A percentile compares a stretch with the other conserved stretches of the same genome.
Evolutionary conservation across 2,113 vertebrate genomes (phyloP).

Genomic region (Aleadryas rufinucha): DNA sequence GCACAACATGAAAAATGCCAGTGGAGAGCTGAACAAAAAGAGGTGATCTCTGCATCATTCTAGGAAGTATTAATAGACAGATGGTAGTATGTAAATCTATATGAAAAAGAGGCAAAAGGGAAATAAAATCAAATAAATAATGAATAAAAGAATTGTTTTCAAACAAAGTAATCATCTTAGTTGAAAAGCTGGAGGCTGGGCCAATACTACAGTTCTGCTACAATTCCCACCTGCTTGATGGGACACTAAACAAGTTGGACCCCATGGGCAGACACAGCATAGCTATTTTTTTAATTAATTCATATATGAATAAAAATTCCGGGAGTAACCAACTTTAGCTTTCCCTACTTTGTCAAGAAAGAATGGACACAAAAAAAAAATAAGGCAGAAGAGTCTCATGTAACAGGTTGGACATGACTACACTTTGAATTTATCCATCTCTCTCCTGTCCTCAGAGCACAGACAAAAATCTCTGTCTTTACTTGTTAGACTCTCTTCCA

Average conservation of each 20-base stretch:
- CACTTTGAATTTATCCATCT: not conserved
- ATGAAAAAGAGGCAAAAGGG: not conserved
- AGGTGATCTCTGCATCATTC: not conserved
- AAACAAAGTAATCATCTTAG: not conserved
- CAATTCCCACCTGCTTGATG: not conserved
- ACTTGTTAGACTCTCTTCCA: not conserved
- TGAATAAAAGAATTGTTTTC: not conserved
- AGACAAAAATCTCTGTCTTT: not conserved
- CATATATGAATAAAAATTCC: not conserved
- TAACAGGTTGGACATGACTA: not conserved
- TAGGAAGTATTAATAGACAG: not conserved
- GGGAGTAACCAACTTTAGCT: not conserved
- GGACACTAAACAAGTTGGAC: not conserved
- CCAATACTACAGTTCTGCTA: not conserved
- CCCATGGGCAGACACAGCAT: not conserved
- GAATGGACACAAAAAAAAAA: not conserved
- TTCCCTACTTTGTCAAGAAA: not conserved
- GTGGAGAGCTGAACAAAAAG: not conserved
- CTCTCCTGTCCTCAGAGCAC: not conserved
- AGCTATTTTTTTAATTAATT: not conserved
- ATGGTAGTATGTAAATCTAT: not conserved
- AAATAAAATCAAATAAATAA: not conserved
- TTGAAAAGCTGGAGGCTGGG: not conserved
- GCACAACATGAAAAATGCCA: not conserved
- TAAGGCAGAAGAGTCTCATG: not conserved